Evolutionary conservation across 2,113 vertebrate species (phyloP).

Genomic region (Sterna hirundo): DNA sequence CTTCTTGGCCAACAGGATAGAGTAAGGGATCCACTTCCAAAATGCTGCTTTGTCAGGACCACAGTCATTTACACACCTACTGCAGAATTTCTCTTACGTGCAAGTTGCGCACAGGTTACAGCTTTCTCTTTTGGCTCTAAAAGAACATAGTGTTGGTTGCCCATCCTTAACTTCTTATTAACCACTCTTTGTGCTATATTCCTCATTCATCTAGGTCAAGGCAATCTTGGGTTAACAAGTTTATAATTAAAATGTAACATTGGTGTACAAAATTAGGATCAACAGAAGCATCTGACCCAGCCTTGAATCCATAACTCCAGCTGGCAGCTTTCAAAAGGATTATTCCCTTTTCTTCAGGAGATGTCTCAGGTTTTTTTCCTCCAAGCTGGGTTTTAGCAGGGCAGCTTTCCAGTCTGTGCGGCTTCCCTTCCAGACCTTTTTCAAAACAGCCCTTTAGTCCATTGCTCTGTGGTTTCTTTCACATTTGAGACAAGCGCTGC

Average conservation of each 20-base stretch:
- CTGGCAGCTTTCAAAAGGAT: background rate
- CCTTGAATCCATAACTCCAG: background rate
- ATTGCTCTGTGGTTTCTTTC: slow-evolving; percentile 61
- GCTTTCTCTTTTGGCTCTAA: background rate
- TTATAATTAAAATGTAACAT: background rate
- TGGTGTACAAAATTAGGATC: background rate
- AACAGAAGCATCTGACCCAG: background rate
- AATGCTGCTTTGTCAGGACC: background rate
- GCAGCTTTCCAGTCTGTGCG: slow-evolving; percentile 37
- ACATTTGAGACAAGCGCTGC: slow-evolving; percentile 34
- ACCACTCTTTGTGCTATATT: background rate
- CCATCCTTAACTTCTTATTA: background rate
- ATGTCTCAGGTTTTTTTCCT: background rate
- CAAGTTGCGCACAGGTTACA: background rate
- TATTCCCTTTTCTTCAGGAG: background rate
- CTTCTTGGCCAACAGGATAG: background rate
- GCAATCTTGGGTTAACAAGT: background rate
- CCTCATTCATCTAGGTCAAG: background rate
- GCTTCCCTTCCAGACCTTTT: slow-evolving; percentile 39
- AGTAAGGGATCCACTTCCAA: background rate
- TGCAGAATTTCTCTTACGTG: background rate
- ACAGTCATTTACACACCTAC: background rate
- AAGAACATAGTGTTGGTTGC: background rate
- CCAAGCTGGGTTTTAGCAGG: background rate
- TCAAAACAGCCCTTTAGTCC: slow-evolving; percentile 52